Evolutionary conservation across 2,797 vertebrate genomes (phyloP), one percentile per base, ranked within the genome.

Genomic region (Alfaro cultratus): DNA sequence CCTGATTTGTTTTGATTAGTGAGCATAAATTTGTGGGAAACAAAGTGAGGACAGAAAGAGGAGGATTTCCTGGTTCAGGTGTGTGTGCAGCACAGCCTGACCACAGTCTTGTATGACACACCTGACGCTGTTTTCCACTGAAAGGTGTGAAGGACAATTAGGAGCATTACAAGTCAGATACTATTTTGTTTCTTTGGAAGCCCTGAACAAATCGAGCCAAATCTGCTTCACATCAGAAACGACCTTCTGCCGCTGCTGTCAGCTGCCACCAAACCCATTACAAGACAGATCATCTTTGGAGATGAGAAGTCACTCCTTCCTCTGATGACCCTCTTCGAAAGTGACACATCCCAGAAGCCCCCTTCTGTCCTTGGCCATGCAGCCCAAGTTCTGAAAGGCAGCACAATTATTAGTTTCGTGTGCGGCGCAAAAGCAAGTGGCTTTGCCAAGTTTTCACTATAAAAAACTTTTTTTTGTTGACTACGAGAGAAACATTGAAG

Each of bases 1-100:
- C 84, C 87, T 92, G 90, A 93, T 94, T 90, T 89, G 88, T 92
- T 94, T 92, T 93, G 91, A 94, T 93, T 91, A 91, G 90, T 87
- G 64, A 79, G 85, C 67, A 79, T 93, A 91, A 91, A 93, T 92
- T 88, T 81, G 51, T n/a, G 36, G 76, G 78, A 89, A 86, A 93
- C 83, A 92, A 90, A 91, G 83, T 43, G 26, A 80, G 68, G 49
- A 60, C 57, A 75, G 75, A 82, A 86, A 81, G 70, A 43, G 5
- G 78, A 91, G 74, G 76, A 87, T 82, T 86, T 81, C 83, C 86
- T 64, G 15, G 74, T 87, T 86, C 73, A 77, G 55, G 34, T 75
- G 82, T 71, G 31, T 85, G 84, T 86, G 76, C 62, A 73, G 41
- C 80, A 80, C 41, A 72, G 80, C 84, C 79, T 41, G 81, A 86